Percentiles rank a stretch among this genome's conserved stretches.
phyloP scores from a whole-genome alignment of 2,113 vertebrate genomes.

The Rana temporaria region DNA sequence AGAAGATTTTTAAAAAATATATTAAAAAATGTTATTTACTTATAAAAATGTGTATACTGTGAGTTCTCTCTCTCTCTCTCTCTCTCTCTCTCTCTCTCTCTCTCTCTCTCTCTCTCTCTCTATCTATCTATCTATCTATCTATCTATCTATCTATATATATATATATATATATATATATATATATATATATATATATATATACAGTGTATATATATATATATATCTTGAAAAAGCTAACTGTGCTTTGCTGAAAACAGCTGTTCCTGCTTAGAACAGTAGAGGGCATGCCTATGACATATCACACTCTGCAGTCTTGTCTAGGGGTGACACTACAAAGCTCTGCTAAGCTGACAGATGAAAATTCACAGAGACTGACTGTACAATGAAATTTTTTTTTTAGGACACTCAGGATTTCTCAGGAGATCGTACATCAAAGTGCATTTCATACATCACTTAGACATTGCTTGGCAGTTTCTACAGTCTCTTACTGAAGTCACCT shows the following conservation, averaged over 20 bases:
- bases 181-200: too few species aligned
- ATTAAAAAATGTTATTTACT: too few species aligned
- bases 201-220: background rate
- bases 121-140: too few species aligned
- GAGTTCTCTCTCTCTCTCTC: too few species aligned
- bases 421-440: conserved; percentile 35
- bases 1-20: too few species aligned
- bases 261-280: background rate
- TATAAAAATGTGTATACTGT: too few species aligned
- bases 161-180: too few species aligned
- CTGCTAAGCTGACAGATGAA: conserved; percentile 21
- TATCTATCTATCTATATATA: too few species aligned
- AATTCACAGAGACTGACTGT: conserved; percentile 29
- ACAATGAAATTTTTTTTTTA: conserved; percentile 29
- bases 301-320: conserved; percentile 11
- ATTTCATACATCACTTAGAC: conserved; percentile 31
- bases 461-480: conserved; percentile 21
- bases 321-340: conserved; percentile 36
- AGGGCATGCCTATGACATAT: conserved; percentile 21
- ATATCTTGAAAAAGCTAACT: background rate
- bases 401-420: conserved; percentile 17
- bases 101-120: too few species aligned
- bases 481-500: conserved; percentile 20
- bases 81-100: too few species aligned
- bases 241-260: background rate